These are phyloP conservation scores for Xerus inauris DNA, from an alignment of 2,113 vertebrate species.

Conservation along the genomic window DNA sequence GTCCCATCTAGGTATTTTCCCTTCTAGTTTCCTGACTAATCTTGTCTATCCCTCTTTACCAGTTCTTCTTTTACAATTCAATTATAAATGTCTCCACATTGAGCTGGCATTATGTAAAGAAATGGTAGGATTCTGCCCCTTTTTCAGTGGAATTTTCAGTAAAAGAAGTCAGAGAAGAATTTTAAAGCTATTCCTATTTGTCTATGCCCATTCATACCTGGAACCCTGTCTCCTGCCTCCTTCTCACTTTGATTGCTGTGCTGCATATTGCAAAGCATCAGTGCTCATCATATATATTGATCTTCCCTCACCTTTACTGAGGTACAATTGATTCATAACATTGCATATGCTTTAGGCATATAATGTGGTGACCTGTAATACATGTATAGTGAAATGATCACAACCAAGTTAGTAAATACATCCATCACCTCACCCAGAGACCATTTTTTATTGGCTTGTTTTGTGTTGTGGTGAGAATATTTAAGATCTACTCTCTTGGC, in stretches of 20 bases:
- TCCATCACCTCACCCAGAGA: background rate
- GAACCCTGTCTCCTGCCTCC: background rate
- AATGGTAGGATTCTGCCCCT: background rate
- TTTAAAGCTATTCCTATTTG: background rate
- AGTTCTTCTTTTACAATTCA: background rate
- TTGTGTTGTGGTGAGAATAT: background rate
- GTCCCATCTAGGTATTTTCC: background rate
- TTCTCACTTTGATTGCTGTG: background rate
- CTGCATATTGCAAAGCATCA: background rate
- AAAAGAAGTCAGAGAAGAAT: background rate
- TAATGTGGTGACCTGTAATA: background rate
- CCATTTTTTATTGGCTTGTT: background rate
- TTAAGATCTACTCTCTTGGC: background rate
- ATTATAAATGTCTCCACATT: background rate
- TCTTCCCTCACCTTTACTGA: background rate
- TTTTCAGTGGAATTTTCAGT: background rate
- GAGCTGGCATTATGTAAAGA: background rate
- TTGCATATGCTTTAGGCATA: background rate
- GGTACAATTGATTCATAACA: background rate
- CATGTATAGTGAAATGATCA: background rate
- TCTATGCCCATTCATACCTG: background rate
- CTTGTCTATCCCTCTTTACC: background rate
- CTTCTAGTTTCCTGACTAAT: background rate
- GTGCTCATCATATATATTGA: background rate
- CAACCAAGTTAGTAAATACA: background rate